Conservation (phyloP, 2,888 invertebrate species). For the Eulithis prunata region DNA sequence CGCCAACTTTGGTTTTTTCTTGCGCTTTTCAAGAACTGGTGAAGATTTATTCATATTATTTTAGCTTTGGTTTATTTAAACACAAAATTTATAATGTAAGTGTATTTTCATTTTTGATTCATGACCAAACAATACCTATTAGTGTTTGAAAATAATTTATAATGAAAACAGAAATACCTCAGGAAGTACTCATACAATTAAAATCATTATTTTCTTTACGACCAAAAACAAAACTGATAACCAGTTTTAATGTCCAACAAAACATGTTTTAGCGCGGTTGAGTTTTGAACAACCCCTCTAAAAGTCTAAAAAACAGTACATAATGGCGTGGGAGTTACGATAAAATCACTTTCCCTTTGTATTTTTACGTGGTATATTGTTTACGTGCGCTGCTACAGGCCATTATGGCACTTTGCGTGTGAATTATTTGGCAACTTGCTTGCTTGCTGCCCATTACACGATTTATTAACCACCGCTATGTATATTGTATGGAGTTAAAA, state of each 20-base stretch:
- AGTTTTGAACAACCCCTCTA: constrained; percentile 16
- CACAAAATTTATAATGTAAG: neutral
- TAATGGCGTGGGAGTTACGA: constrained; percentile 33
- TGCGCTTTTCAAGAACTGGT: constrained; percentile 34
- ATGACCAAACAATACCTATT: too few relatives aligned
- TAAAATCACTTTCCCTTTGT: constrained; percentile 63
- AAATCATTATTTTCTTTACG: neutral
- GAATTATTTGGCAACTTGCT: constrained; percentile 76
- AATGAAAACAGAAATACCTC: too few relatives aligned
- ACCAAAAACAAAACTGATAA: constrained; percentile 8
- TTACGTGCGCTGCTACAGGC: constrained; percentile 63
- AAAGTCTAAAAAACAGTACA: constrained; percentile 16
- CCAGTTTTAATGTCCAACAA: constrained; percentile 15
- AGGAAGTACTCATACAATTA: too few relatives aligned
- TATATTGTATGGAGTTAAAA: constrained; percentile 34
- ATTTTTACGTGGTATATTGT: constrained; percentile 75
- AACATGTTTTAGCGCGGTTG: constrained; percentile 18
- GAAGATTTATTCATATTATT: constrained; percentile 44
- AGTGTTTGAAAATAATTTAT: too few relatives aligned
- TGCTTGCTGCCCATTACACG: constrained; percentile 63
- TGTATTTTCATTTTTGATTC: too few relatives aligned
- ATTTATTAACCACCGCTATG: constrained; percentile 63
- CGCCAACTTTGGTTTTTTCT: constrained; percentile 45
- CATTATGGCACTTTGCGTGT: constrained; percentile 71
- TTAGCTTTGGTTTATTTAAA: neutral